Evolutionary conservation across 2,797 vertebrate genomes (phyloP).

Genomic region (Sebastes elongatus): DNA sequence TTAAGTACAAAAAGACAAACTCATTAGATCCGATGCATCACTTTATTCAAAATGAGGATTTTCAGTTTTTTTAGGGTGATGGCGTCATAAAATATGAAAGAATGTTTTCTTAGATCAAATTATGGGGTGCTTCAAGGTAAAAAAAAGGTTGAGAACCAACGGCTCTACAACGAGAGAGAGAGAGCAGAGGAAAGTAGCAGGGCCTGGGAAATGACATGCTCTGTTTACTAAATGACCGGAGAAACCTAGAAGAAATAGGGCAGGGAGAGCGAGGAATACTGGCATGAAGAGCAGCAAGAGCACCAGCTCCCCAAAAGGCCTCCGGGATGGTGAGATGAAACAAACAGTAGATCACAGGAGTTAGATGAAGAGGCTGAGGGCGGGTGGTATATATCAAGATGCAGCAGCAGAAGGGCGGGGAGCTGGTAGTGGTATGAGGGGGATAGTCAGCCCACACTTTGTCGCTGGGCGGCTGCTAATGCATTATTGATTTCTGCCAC

Average conservation of each 20-base stretch:
- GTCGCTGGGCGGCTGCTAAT: constrained; percentile 61
- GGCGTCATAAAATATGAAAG: too few relatives aligned
- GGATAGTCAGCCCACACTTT: constrained; percentile 46
- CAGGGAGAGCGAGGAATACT: constrained; percentile 29
- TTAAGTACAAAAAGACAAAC: too few relatives aligned
- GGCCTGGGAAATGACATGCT: constrained; percentile 29
- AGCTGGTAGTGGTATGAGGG: constrained; percentile 29
- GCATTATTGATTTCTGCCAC: constrained; percentile 73
- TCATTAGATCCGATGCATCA: too few relatives aligned
- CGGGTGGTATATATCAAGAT: constrained; percentile 46
- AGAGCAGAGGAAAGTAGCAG: constrained; percentile 3
- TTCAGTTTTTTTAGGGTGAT: too few relatives aligned
- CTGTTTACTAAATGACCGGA: constrained; percentile 57
- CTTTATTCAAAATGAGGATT: too few relatives aligned
- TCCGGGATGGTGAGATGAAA: constrained; percentile 57
- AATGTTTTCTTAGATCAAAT: neutral
- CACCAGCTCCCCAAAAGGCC: constrained; percentile 51
- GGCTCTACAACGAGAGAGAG: neutral
- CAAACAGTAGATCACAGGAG: constrained; percentile 66
- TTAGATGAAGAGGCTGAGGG: constrained; percentile 55
- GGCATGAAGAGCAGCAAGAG: constrained; percentile 28
- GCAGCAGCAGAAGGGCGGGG: constrained; percentile 38
- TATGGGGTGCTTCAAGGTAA: neutral
- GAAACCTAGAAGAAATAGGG: constrained; percentile 43
- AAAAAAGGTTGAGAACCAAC: neutral